A percentile compares a stretch with the other conserved stretches of the same genome.
Conservation (phyloP, 2,113 vertebrate species). For the Gymnobelideus leadbeateri region DNA sequence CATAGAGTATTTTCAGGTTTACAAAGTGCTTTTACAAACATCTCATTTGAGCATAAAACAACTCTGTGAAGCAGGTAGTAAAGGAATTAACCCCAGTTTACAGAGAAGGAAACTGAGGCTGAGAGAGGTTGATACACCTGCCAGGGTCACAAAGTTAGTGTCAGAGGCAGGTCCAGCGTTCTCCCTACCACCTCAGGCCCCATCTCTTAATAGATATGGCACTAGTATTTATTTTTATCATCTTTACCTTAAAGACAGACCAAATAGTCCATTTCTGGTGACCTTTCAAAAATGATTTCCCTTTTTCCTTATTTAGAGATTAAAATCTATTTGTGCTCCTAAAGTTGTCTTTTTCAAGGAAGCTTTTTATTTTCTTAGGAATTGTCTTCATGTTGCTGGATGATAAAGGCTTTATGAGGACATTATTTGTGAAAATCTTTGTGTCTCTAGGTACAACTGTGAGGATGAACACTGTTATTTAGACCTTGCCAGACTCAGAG, state of each 20-base stretch:
- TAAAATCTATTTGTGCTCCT: background rate
- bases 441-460: conserved; percentile 93
- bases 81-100: background rate
- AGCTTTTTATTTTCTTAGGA: background rate
- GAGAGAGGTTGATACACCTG: background rate
- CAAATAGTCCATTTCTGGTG: conserved; percentile 20
- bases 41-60: background rate
- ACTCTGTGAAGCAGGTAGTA: background rate
- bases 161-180: background rate
- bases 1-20: background rate
- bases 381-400: background rate
- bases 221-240: background rate
- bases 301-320: background rate
- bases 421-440: background rate
- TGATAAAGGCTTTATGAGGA: background rate
- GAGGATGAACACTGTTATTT: conserved; percentile 97
- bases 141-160: background rate
- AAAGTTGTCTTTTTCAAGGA: background rate
- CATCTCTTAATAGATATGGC: background rate
- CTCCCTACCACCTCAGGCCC: background rate
- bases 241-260: background rate
- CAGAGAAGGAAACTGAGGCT: background rate
- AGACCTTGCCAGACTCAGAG: conserved; percentile 96
- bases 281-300: conserved; percentile 5
- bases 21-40: background rate